phyloP scores from a whole-genome alignment of 2,888 invertebrate species.

The Parnassius glacialis region DNA sequence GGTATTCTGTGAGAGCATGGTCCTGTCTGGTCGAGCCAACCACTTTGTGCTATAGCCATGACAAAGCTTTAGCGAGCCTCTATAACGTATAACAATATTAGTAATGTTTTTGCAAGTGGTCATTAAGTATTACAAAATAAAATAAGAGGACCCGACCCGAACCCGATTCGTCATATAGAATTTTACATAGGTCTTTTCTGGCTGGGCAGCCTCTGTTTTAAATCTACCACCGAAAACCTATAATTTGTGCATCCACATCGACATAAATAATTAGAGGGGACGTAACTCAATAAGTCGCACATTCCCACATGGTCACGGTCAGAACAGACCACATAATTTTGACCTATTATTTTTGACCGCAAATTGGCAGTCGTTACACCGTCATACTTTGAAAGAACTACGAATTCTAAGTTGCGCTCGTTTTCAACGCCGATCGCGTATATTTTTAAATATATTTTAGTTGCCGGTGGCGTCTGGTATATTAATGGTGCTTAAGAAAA shows the following conservation, averaged over 20 bases:
- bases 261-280: slow-evolving; percentile 66
- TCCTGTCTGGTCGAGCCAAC: too few species aligned
- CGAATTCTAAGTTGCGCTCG: neutral
- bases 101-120: slow-evolving; percentile 1
- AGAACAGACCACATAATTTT: slow-evolving; percentile 74
- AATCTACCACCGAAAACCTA: slow-evolving; percentile 54
- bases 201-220: slow-evolving; percentile 48
- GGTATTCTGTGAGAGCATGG: too few species aligned
- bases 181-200: slow-evolving; percentile 32
- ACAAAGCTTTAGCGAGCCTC: too few species aligned
- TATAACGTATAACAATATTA: neutral
- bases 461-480: too few species aligned
- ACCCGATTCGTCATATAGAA: slow-evolving; percentile 29
- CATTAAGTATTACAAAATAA: slow-evolving; percentile 1
- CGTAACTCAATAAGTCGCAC: slow-evolving; percentile 70
- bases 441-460: too few species aligned
- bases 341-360: slow-evolving; percentile 73
- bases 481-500: too few species aligned
- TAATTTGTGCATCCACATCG: slow-evolving; percentile 75
- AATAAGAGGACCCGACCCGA: slow-evolving; percentile 1
- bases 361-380: slow-evolving; percentile 60
- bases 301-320: slow-evolving; percentile 67
- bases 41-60: too few species aligned
- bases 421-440: too few species aligned
- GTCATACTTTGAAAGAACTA: slow-evolving; percentile 29